A percentile compares a stretch with the other conserved stretches of the same genome.
These are phyloP conservation scores for Magallana nippona DNA, from an alignment of 2,888 invertebrate species.

Conservation along the genomic window DNA sequence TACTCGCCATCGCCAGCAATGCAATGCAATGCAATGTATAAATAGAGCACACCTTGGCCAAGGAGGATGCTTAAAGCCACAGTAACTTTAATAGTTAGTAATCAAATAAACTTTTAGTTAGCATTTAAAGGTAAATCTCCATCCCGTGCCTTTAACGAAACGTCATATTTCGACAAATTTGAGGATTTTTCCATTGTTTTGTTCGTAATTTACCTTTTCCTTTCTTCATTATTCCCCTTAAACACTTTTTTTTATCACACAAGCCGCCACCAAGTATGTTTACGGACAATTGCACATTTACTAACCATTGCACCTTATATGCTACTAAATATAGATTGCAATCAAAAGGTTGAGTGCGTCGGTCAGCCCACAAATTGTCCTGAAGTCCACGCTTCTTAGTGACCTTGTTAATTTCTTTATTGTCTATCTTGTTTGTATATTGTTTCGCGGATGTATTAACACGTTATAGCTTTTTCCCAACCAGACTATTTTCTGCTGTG, in stretches of 20 bases:
- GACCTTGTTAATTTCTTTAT: slow-evolving; percentile 32
- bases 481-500: not conserved
- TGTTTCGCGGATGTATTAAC: slow-evolving; percentile 9
- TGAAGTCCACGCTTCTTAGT: not conserved
- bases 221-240: no score
- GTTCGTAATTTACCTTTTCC: no score
- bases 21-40: no score
- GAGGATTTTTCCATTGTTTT: no score
- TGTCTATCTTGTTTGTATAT: slow-evolving; percentile 30
- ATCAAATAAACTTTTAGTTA: no score
- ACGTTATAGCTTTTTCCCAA: slow-evolving; percentile 22
- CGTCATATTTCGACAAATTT: no score
- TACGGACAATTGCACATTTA: slow-evolving; percentile 30
- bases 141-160: no score
- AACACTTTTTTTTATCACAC: not conserved
- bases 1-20: no score
- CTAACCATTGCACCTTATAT: not conserved
- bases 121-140: no score
- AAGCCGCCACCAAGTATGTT: not conserved
- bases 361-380: slow-evolving; percentile 1
- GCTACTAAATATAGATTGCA: slow-evolving; percentile 22
- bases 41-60: no score
- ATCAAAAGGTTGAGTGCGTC: slow-evolving; percentile 1
- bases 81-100: no score
- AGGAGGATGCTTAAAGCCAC: no score